Evolutionary conservation across 2,888 invertebrate species (phyloP).

Genomic region (Phortica magna): DNA sequence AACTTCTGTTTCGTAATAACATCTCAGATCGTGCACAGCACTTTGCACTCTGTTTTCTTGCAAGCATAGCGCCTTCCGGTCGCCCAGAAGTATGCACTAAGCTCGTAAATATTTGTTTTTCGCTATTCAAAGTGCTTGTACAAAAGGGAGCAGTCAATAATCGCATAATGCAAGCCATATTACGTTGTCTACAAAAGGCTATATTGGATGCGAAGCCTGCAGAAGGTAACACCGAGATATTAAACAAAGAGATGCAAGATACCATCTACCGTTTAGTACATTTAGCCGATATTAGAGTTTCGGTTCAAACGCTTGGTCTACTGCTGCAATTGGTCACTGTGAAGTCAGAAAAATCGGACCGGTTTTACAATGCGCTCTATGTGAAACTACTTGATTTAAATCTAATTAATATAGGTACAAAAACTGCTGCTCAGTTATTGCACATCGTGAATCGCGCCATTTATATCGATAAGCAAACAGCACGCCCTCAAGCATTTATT

Average conservation of each 20-base stretch:
- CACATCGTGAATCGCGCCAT: constrained; percentile 93
- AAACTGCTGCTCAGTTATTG: constrained; percentile 87
- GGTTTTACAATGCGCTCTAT: constrained; percentile 93
- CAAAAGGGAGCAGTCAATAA: constrained; percentile 89
- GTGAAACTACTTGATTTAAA: constrained; percentile 89
- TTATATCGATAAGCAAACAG: constrained; percentile 85
- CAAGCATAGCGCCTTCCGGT: constrained; percentile 86
- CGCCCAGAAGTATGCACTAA: constrained; percentile 89
- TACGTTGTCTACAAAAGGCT: constrained; percentile 90
- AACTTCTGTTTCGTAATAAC: constrained; percentile 92
- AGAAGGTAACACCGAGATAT: constrained; percentile 67
- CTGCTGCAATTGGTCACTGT: constrained; percentile 74
- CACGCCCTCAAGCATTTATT: constrained; percentile 88
- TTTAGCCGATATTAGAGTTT: constrained; percentile 85
- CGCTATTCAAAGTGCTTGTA: constrained; percentile 95
- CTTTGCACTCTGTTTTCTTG: constrained; percentile 94
- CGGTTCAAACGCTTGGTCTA: constrained; percentile 79
- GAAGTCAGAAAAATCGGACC: constrained; percentile 75
- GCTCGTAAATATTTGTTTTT: constrained; percentile 94
- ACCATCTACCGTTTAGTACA: constrained; percentile 91
- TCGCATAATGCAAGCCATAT: constrained; percentile 89
- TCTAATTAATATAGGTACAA: constrained; percentile 79
- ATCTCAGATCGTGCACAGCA: constrained; percentile 92
- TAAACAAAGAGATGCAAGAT: constrained; percentile 79
- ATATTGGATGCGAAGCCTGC: constrained; percentile 73